These are phyloP conservation scores for Rotaria magnacalcarata DNA, from an alignment of 2,888 invertebrate genomes.

Conservation along the genomic window DNA sequence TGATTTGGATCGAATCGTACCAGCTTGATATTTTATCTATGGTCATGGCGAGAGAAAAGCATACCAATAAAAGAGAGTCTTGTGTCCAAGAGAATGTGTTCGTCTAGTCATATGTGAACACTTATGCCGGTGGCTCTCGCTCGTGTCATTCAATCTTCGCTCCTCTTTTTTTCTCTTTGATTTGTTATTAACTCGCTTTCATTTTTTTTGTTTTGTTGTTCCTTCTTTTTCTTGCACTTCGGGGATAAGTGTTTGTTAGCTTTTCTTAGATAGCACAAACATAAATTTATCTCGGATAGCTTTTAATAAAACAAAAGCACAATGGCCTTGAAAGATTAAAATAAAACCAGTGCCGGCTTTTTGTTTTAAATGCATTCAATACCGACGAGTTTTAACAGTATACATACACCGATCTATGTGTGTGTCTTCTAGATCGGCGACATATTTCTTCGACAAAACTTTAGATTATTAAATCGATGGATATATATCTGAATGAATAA, in stretches of 20 bases:
- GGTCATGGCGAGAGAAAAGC: background rate
- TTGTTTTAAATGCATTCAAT: background rate
- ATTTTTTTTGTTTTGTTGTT: background rate
- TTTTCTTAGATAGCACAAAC: background rate
- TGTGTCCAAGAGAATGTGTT: background rate
- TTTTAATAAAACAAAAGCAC: constrained; percentile 3
- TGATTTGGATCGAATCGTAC: background rate
- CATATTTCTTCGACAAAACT: background rate
- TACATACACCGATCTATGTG: constrained; percentile 2
- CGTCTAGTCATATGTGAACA: constrained; percentile 29
- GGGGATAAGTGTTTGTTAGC: background rate
- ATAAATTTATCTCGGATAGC: background rate
- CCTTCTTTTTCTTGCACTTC: background rate
- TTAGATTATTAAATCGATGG: background rate
- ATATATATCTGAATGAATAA: background rate
- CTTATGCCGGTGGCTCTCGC: constrained; percentile 6
- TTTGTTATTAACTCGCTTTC: background rate
- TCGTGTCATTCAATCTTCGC: constrained; percentile 11
- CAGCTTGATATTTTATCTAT: background rate
- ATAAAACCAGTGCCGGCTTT: background rate
- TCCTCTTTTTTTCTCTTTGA: background rate
- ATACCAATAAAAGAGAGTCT: background rate
- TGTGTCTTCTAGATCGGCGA: constrained; percentile 15
- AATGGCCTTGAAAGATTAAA: constrained; percentile 8
- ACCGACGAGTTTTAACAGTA: constrained; percentile 31